A percentile compares a stretch with the other conserved stretches of the same genome.
Evolutionary conservation across 2,797 vertebrate species (phyloP).

Genomic region (Pagetopsis macropterus): DNA sequence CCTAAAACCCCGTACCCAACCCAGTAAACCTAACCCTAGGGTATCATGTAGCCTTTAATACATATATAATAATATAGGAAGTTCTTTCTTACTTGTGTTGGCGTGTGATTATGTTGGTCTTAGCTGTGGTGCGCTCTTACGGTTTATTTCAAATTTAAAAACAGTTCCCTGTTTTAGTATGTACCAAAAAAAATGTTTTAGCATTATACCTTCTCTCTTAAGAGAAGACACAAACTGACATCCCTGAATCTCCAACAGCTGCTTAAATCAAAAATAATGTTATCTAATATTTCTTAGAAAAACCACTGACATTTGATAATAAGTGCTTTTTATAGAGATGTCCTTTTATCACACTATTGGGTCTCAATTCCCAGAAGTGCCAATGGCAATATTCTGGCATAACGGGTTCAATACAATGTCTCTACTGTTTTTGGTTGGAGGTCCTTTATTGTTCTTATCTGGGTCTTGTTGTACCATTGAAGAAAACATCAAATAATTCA

Average conservation of each 20-base stretch:
- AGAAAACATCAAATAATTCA: background rate
- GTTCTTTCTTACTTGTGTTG: too few relatives aligned
- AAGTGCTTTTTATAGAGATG: background rate
- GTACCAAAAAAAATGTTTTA: background rate
- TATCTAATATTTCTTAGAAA: background rate
- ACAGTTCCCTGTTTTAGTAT: background rate
- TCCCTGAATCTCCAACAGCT: background rate
- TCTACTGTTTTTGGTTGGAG: slow-evolving; percentile 29
- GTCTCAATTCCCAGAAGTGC: slow-evolving; percentile 40
- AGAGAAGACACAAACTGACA: background rate
- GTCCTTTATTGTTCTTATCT: background rate
- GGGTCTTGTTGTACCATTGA: background rate
- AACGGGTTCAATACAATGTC: slow-evolving; percentile 40
- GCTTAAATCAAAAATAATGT: background rate
- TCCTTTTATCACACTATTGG: background rate
- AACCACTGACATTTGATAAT: background rate
- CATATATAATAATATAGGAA: too few relatives aligned
- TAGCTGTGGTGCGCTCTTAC: background rate
- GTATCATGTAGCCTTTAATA: too few relatives aligned
- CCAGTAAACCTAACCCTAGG: too few relatives aligned
- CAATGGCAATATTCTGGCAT: slow-evolving; percentile 18
- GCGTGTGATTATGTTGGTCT: background rate
- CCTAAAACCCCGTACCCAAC: background rate
- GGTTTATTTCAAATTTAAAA: background rate
- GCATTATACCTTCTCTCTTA: background rate